Percentiles rank a stretch among this genome's conserved stretches.
Evolutionary conservation across 2,113 vertebrate genomes (phyloP).

Genomic region (Epinephelus cyanopodus): DNA sequence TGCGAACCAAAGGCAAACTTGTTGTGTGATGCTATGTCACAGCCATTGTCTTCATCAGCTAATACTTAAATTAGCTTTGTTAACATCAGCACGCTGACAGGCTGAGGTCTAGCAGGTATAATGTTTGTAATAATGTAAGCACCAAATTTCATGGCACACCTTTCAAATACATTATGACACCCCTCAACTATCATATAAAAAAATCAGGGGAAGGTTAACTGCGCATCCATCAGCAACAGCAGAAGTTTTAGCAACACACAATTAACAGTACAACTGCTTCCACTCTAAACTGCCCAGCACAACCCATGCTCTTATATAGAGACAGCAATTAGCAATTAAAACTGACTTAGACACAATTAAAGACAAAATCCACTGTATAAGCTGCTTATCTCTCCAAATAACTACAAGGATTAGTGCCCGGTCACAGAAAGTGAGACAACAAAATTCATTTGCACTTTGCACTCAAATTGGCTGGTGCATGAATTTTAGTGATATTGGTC

Average conservation of each 20-base stretch:
- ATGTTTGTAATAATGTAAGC: no score
- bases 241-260: background rate
- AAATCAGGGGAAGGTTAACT: background rate
- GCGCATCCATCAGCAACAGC: background rate
- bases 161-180: background rate
- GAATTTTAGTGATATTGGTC: background rate
- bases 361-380: background rate
- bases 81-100: no score
- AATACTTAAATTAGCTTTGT: no score
- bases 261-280: background rate
- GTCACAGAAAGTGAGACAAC: background rate
- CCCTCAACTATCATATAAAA: background rate
- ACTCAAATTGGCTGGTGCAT: background rate
- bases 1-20: no score
- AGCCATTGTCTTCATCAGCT: no score
- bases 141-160: no score
- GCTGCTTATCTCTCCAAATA: constrained; percentile 3
- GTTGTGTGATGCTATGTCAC: no score
- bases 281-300: background rate
- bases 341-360: background rate
- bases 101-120: no score
- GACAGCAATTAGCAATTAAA: background rate
- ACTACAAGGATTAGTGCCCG: background rate
- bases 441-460: background rate
- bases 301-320: background rate